phyloP scores from a whole-genome alignment of 1,140 invertebrate genomes.

The Nixonia krombeini region DNA sequence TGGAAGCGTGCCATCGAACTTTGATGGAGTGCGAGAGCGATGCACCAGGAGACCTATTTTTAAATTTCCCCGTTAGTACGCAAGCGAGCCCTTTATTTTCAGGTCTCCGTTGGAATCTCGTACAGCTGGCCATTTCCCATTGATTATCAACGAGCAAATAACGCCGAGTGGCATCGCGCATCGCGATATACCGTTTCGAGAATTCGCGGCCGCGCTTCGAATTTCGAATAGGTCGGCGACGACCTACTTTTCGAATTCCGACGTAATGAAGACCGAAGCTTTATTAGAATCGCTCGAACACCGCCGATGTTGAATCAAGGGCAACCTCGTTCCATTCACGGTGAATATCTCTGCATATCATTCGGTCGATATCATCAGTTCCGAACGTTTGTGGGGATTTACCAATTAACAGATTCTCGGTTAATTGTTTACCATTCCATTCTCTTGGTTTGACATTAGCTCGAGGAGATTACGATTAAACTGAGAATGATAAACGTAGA shows the following conservation, averaged over 20 bases:
- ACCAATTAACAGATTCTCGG: too few species aligned
- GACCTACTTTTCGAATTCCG: not conserved
- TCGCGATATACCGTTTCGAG: not conserved
- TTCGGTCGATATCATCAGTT: too few species aligned
- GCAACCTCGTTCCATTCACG: too few species aligned
- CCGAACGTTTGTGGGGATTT: too few species aligned
- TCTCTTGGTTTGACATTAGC: too few species aligned
- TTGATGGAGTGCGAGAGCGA: slow-evolving; percentile 12
- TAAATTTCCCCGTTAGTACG: slow-evolving; percentile 9
- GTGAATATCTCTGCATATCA: too few species aligned
- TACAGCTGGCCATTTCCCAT: not conserved
- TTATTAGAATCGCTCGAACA: too few species aligned
- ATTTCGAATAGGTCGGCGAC: not conserved
- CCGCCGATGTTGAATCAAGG: too few species aligned
- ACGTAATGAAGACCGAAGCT: not conserved
- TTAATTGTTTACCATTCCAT: too few species aligned
- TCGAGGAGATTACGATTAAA: too few species aligned
- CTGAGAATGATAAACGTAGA: too few species aligned
- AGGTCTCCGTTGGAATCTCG: slow-evolving; percentile 3
- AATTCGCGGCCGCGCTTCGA: not conserved
- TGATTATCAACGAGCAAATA: slow-evolving; percentile 6
- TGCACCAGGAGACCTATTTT: slow-evolving; percentile 12
- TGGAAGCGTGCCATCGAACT: slow-evolving; percentile 14
- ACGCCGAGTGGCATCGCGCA: too few species aligned
- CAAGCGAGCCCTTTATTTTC: slow-evolving; percentile 4